Evolutionary conservation across 1,140 invertebrate species (phyloP), one percentile per base, ranked within the genome.

Genomic region (Leptinotarsa undecemlineata): DNA sequence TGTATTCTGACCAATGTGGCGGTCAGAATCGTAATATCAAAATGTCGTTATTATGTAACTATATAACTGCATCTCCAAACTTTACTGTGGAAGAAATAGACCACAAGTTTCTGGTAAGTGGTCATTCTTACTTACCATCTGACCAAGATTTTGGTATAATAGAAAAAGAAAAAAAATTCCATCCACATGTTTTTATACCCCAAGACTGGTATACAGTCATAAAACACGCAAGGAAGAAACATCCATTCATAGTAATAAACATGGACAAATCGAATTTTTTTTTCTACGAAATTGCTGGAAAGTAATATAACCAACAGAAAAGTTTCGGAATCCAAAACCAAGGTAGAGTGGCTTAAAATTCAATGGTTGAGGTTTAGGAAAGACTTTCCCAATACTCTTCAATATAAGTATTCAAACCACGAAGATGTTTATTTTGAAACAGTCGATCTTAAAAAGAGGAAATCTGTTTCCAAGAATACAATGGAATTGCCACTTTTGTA

Each of bases 1-100:
- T 79, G 76, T 77, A 80, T 74, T 77, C 73, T 21, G 77, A 79
- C 51, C 76, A 72, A 48, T 79, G 74, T 62, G 78, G 74, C n/a
- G 76, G 74, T 14, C 76, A 78, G 66, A 78, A 80, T 62, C 68
- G 73, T n/a, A 78, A 79, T 42, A 78, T 76, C 17, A 78, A 78
- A 61, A 48, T 75, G 42, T 71, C 73, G 14, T 15, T 64, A 17
- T 60, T 74, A 5, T 79, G 77, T 62, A 48, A 75, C 17, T 68
- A 69, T 42, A 69, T 79, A 23, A 64, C 71, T 4, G 60, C 73
- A 17, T 66, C 51, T 48, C 47, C 33, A 60, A 51, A 71, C 11
- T 73, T 62, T 61, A 62, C n/a, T 62, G 60, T 76, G 3, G 70
- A 79, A 47, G 20, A 74, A 73, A 76, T 79, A 23, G 48, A 79